These are phyloP conservation scores for Steatornis caripensis DNA, from an alignment of 2,113 vertebrate species.

Conservation along the genomic window DNA sequence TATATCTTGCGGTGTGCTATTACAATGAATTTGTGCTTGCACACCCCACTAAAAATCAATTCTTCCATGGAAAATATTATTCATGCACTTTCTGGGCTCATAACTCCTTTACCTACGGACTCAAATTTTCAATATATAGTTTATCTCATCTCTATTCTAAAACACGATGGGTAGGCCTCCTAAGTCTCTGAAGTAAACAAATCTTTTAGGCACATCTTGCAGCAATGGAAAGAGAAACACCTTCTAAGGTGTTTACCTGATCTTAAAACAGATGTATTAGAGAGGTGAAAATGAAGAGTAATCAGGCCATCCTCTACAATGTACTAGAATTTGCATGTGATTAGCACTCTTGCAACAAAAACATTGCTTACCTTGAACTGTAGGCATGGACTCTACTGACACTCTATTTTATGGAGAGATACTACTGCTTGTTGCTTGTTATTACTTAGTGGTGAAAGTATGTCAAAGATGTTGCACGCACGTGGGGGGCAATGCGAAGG, in stretches of 20 bases:
- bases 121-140: neutral
- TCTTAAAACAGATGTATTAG: neutral
- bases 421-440: neutral
- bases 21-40: neutral
- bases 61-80: neutral
- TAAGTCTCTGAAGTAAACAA: neutral
- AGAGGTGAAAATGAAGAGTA: neutral
- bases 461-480: neutral
- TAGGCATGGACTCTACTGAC: neutral
- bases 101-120: neutral
- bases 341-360: neutral
- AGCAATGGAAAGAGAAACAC: neutral
- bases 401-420: neutral
- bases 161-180: neutral
- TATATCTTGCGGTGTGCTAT: neutral
- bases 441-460: neutral
- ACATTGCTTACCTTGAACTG: neutral
- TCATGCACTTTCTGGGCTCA: neutral
- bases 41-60: neutral
- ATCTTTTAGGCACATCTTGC: neutral
- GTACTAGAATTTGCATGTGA: neutral
- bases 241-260: neutral
- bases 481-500: rapidly evolving
- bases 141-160: neutral
- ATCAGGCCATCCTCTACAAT: neutral